These are phyloP conservation scores for Galaxea fascicularis DNA, from an alignment of 92 coral and sea anemone species.

Conservation along the genomic window DNA sequence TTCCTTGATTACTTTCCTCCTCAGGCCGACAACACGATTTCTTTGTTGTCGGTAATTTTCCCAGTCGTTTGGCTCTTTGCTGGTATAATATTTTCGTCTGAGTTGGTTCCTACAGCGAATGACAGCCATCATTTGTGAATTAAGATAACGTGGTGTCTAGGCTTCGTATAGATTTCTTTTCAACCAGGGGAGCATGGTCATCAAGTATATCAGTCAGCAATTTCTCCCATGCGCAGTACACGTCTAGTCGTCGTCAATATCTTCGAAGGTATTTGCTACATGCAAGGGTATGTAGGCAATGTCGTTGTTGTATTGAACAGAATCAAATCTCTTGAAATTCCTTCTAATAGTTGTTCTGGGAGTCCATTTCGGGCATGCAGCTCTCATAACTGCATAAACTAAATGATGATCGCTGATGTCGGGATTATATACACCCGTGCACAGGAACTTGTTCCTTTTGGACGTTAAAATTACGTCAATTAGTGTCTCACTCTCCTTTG, in stretches of 20 bases:
- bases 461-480: conserved; percentile 15
- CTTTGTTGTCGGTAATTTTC: conserved; percentile 29
- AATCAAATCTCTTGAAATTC: conserved; percentile 16
- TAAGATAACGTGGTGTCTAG: conserved; percentile 18
- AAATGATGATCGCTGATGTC: conserved; percentile 24
- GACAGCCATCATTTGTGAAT: conserved; percentile 7
- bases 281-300: conserved; percentile 20
- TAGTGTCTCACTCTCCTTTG: conserved; percentile 16
- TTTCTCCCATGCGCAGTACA: conserved; percentile 30
- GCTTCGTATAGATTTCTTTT: conserved; percentile 15
- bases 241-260: conserved; percentile 26
- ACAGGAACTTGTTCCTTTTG: conserved; percentile 9
- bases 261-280: conserved; percentile 19
- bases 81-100: conserved; percentile 7
- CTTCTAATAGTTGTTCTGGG: conserved; percentile 12
- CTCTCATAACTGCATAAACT: conserved; percentile 18
- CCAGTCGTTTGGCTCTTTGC: conserved; percentile 1
- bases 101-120: conserved; percentile 25
- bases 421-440: background rate
- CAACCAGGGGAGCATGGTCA: conserved; percentile 15
- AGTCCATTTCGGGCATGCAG: conserved; percentile 8
- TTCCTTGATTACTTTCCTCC: conserved; percentile 22
- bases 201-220: conserved; percentile 24
- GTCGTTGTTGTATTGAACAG: conserved; percentile 1
- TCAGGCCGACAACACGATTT: conserved; percentile 7